Conservation (phyloP, 2,797 vertebrate genomes). For the Diplodus sargus region DNA sequence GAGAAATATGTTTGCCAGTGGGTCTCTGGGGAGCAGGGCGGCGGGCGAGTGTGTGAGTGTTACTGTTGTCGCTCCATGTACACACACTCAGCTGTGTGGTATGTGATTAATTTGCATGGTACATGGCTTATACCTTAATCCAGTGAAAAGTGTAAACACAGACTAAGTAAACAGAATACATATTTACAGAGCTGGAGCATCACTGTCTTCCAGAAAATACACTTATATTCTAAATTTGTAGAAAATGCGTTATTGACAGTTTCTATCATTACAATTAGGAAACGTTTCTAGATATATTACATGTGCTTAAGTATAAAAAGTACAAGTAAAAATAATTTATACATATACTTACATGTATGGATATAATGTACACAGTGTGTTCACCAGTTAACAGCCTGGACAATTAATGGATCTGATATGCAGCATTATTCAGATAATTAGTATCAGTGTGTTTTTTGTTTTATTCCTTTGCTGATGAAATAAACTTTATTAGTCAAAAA, state of each 20-base stretch:
- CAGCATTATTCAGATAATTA: too few species aligned
- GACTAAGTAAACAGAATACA: conserved; percentile 22
- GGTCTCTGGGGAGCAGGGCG: conserved; percentile 44
- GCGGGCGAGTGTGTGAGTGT: conserved; percentile 40
- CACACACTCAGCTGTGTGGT: conserved; percentile 22
- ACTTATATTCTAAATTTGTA: background rate
- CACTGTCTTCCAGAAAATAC: background rate
- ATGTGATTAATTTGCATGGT: conserved; percentile 43
- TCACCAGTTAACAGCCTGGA: too few species aligned
- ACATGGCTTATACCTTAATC: conserved; percentile 18
- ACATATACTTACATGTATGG: too few species aligned
- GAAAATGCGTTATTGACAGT: background rate
- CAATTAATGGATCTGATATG: too few species aligned
- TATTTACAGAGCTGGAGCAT: conserved; percentile 15
- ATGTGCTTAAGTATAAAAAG: too few species aligned
- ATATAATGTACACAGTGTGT: too few species aligned
- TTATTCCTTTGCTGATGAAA: too few species aligned
- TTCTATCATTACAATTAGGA: background rate
- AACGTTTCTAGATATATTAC: background rate
- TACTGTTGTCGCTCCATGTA: conserved; percentile 17
- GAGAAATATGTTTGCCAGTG: conserved; percentile 39
- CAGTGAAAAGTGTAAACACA: conserved; percentile 20
- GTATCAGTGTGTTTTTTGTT: too few species aligned
- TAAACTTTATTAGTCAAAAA: too few species aligned
- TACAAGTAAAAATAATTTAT: too few species aligned